A percentile compares a stretch with the other conserved stretches of the same genome.
phyloP scores from a whole-genome alignment of 2,888 invertebrate genomes.

The Minunthozetes semirufus region DNA sequence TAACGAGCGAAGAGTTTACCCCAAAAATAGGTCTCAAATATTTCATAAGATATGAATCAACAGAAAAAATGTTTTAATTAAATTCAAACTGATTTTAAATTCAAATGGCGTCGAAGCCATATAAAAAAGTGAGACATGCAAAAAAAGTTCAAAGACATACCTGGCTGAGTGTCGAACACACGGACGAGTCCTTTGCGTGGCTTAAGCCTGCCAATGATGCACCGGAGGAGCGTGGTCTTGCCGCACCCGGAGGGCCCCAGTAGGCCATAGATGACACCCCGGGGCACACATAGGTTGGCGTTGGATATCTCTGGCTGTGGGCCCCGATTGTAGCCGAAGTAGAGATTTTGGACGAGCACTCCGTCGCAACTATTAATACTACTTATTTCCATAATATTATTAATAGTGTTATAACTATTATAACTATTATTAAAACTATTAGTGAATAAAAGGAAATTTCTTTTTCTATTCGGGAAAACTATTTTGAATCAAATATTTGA shows the following conservation, averaged over 20 bases:
- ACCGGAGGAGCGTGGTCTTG: slow-evolving; percentile 83
- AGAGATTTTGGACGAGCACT: slow-evolving; percentile 28
- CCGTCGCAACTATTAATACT: slow-evolving; percentile 16
- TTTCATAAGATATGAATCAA: no score
- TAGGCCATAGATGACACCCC: slow-evolving; percentile 71
- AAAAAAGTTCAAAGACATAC: no score
- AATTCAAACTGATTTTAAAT: no score
- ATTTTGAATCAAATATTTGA: no score
- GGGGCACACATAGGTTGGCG: slow-evolving; percentile 32
- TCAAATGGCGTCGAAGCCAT: no score
- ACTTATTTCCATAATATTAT: slow-evolving; percentile 20
- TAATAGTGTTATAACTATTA: not conserved
- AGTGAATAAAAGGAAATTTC: no score
- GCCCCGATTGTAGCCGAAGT: slow-evolving; percentile 26
- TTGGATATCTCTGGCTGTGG: slow-evolving; percentile 12
- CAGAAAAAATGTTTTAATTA: no score
- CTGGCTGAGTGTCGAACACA: slow-evolving; percentile 78
- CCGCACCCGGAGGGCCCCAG: slow-evolving; percentile 92
- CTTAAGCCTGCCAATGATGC: slow-evolving; percentile 78
- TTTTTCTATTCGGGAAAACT: no score
- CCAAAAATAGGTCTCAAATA: no score
- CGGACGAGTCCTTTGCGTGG: slow-evolving; percentile 79
- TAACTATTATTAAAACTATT: not conserved
- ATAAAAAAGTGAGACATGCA: no score
- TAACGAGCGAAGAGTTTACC: no score